phyloP scores from a whole-genome alignment of 2,888 invertebrate genomes.

The Tiliacea aurago region DNA sequence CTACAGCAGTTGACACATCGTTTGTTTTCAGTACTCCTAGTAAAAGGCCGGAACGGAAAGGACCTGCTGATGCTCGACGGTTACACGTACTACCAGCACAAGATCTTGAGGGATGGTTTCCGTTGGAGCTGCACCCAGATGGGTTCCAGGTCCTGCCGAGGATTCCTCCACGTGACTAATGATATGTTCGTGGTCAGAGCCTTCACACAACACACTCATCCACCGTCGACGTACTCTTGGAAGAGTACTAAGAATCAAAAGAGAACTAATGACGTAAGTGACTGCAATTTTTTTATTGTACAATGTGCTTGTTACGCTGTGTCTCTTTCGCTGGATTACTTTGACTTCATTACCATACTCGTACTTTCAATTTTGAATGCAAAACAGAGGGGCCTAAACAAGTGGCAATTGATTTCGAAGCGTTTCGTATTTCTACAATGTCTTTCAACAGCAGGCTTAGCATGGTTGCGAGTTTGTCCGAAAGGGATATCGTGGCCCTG shows the following conservation, averaged over 20 bases:
- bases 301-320: too few relatives aligned
- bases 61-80: slow-evolving; percentile 85
- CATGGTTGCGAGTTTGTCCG: too few relatives aligned
- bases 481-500: too few relatives aligned
- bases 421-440: not conserved
- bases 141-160: slow-evolving; percentile 87
- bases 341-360: too few relatives aligned
- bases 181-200: slow-evolving; percentile 85
- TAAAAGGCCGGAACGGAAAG: slow-evolving; percentile 86
- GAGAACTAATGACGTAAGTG: slow-evolving; percentile 65
- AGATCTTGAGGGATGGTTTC: slow-evolving; percentile 83
- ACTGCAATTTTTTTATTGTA: not conserved
- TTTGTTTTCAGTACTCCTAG: slow-evolving; percentile 82
- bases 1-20: slow-evolving; percentile 49
- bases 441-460: too few relatives aligned
- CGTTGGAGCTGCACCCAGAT: slow-evolving; percentile 89
- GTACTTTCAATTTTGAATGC: not conserved
- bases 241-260: slow-evolving; percentile 74
- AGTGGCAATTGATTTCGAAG: not conserved
- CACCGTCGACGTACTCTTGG: slow-evolving; percentile 82
- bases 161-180: slow-evolving; percentile 84
- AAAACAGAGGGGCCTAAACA: not conserved
- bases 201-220: slow-evolving; percentile 84
- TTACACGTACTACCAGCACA: slow-evolving; percentile 87
- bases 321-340: not conserved